A percentile compares a stretch with the other conserved stretches of the same genome.
phyloP scores from a whole-genome alignment of 2,888 invertebrate genomes.

The Molorchus minor region DNA sequence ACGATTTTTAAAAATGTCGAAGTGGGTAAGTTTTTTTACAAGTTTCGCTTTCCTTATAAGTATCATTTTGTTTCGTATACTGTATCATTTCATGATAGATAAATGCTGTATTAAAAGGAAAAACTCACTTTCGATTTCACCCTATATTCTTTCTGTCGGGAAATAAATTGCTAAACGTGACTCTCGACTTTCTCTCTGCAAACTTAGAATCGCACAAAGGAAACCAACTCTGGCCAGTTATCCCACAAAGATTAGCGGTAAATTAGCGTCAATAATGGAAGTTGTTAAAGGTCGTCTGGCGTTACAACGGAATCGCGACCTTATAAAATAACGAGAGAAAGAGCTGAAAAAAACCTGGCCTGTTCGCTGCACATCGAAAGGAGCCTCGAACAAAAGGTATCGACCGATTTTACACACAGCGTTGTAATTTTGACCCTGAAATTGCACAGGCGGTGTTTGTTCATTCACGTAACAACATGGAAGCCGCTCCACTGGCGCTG shows the following conservation, averaged over 20 bases:
- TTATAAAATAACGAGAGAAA: conserved; percentile 2
- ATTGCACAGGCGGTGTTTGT: conserved; percentile 33
- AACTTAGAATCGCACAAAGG: background rate
- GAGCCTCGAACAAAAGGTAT: conserved; percentile 32
- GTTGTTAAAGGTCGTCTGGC: conserved; percentile 3
- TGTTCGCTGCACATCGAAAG: conserved; percentile 5
- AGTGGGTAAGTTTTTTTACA: too few relatives aligned
- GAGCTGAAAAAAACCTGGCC: conserved; percentile 1
- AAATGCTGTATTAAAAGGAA: too few relatives aligned
- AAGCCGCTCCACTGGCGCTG: conserved; percentile 13
- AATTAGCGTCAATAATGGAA: conserved; percentile 4
- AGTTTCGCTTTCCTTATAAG: too few relatives aligned
- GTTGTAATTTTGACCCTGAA: conserved; percentile 50
- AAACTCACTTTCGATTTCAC: conserved; percentile 1
- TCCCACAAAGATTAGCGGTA: conserved; percentile 8
- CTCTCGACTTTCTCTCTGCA: conserved; percentile 12
- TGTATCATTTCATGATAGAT: too few relatives aligned
- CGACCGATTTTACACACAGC: conserved; percentile 46
- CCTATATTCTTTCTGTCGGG: conserved; percentile 3
- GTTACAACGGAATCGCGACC: background rate
- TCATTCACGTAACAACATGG: conserved; percentile 24
- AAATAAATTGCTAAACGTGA: conserved; percentile 20
- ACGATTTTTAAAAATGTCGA: too few relatives aligned
- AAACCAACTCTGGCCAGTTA: conserved; percentile 1
- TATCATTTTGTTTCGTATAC: too few relatives aligned